A percentile compares a stretch with the other conserved stretches of the same genome.
These are phyloP conservation scores for Dromaius novaehollandiae DNA, from an alignment of 2,113 vertebrate species.

Conservation along the genomic window DNA sequence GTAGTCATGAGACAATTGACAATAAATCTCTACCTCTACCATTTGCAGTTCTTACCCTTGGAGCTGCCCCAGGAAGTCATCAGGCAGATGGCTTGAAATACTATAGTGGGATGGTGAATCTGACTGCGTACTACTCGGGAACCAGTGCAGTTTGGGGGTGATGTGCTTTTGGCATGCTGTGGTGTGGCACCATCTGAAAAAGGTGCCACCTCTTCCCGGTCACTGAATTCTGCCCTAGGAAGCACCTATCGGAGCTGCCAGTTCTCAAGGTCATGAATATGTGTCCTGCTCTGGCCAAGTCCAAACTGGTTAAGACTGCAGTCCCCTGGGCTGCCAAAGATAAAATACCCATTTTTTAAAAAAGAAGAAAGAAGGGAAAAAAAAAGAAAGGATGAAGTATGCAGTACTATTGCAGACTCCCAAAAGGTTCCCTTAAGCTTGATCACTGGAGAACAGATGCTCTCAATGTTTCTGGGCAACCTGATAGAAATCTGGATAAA, in stretches of 20 bases:
- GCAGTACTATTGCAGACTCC: not conserved
- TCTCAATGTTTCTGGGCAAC: not conserved
- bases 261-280: not conserved
- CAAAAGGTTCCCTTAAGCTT: not conserved
- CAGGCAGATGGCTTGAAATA: not conserved
- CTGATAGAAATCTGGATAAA: not conserved
- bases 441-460: not conserved
- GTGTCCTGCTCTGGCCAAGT: not conserved
- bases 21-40: not conserved
- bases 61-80: accelerated
- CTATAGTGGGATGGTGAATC: not conserved
- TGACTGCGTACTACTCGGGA: not conserved
- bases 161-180: not conserved
- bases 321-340: not conserved
- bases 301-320: not conserved
- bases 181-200: not conserved
- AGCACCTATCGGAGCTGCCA: not conserved
- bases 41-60: not conserved
- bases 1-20: not conserved
- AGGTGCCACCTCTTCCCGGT: not conserved
- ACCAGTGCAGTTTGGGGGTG: not conserved
- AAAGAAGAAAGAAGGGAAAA: not conserved
- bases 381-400: not conserved
- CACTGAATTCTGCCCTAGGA: not conserved
- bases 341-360: not conserved